Evolutionary conservation across 2,113 vertebrate genomes (phyloP).

Genomic region (Collichthys lucidus): DNA sequence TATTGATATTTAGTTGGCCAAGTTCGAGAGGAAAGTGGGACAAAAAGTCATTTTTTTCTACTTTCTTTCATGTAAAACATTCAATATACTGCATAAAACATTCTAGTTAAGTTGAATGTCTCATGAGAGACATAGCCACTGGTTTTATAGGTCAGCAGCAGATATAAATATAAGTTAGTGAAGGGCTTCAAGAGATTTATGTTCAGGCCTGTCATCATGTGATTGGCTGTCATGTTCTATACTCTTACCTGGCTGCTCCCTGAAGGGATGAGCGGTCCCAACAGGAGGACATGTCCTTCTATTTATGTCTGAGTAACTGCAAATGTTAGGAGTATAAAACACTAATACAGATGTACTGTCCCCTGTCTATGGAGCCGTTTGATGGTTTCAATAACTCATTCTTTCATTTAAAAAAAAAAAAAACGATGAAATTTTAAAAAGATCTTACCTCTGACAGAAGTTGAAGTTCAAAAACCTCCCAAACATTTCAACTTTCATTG

Average conservation of each 20-base stretch:
- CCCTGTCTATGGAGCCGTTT: constrained; percentile 11
- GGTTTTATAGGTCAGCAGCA: constrained; percentile 42
- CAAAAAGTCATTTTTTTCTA: not conserved
- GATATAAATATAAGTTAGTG: constrained; percentile 45
- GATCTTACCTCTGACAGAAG: not conserved
- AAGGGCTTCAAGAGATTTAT: constrained; percentile 45
- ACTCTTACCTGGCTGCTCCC: constrained; percentile 51
- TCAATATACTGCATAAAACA: constrained; percentile 6
- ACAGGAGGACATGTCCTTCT: constrained; percentile 46
- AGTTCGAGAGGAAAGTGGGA: not conserved
- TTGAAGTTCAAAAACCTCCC: not conserved
- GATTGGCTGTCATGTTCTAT: constrained; percentile 62
- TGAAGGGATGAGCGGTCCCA: constrained; percentile 20
- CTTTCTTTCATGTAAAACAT: not conserved
- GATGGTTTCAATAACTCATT: constrained; percentile 23
- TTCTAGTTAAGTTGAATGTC: not conserved
- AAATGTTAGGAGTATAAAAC: constrained; percentile 32
- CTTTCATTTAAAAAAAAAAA: constrained; percentile 18
- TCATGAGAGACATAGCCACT: constrained; percentile 6
- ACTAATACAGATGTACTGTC: constrained; percentile 1
- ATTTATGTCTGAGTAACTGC: constrained; percentile 40
- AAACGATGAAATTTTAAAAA: constrained; percentile 3
- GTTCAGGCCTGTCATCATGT: constrained; percentile 33
- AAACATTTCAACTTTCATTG: constrained; percentile 24
- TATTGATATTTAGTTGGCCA: not conserved